Percentiles rank a stretch among this genome's conserved stretches.
Evolutionary conservation across 2,888 invertebrate species (phyloP).

Genomic region (Ophion ventricosus): DNA sequence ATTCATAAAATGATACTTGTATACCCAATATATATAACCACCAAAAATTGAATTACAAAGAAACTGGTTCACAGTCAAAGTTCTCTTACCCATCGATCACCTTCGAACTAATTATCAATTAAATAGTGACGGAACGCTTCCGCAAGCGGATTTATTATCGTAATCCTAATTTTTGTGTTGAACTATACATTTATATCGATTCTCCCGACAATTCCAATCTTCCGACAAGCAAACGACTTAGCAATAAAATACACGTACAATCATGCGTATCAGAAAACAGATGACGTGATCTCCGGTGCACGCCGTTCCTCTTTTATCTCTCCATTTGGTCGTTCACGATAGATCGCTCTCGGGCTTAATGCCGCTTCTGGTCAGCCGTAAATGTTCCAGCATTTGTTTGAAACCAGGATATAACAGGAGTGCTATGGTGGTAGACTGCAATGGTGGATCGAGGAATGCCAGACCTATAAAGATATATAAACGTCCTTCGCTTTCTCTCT

Average conservation of each 20-base stretch:
- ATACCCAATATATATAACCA: not conserved
- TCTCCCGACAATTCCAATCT: not conserved
- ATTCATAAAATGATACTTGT: not conserved
- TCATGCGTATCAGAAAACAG: not conserved
- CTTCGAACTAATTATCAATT: not conserved
- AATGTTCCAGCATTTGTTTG: slow-evolving; percentile 51
- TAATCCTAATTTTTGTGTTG: too few relatives aligned
- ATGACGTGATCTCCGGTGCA: slow-evolving; percentile 25
- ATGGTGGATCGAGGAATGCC: slow-evolving; percentile 16
- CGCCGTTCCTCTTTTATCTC: slow-evolving; percentile 39
- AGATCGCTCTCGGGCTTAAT: slow-evolving; percentile 27
- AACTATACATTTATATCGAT: not conserved
- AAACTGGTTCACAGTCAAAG: not conserved
- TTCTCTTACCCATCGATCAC: not conserved
- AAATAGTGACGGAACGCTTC: not conserved
- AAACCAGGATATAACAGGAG: slow-evolving; percentile 28
- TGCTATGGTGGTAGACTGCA: slow-evolving; percentile 38
- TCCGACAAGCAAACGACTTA: slow-evolving; percentile 11
- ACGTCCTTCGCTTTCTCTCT: not conserved
- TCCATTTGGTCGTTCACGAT: slow-evolving; percentile 42
- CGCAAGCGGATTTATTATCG: too few relatives aligned
- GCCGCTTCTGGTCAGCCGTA: slow-evolving; percentile 54
- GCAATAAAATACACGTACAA: slow-evolving; percentile 5
- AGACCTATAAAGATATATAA: not conserved
- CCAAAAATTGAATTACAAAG: not conserved